Percentiles rank a stretch among this genome's conserved stretches.
These are phyloP conservation scores for Copsychus sechellarum DNA, from an alignment of 2,113 vertebrate species.

Conservation along the genomic window DNA sequence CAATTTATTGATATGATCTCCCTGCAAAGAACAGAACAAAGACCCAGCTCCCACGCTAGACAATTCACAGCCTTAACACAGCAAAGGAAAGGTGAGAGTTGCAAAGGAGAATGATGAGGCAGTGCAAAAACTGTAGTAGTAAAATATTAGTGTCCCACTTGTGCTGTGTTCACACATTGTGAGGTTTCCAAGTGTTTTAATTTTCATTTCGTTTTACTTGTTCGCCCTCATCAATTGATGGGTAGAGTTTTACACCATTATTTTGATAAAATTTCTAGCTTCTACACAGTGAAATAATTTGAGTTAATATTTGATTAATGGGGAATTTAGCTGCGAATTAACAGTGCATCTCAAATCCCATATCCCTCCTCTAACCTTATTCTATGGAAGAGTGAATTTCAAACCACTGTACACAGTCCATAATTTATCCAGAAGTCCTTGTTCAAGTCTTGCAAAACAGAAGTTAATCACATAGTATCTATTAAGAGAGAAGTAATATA, in stretches of 20 bases:
- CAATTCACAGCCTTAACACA: neutral
- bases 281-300: neutral
- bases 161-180: neutral
- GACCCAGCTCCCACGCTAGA: neutral
- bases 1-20: constrained; percentile 50
- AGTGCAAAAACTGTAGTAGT: neutral
- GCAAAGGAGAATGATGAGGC: neutral
- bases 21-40: constrained; percentile 42
- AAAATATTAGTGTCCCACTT: neutral
- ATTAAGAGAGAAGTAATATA: neutral
- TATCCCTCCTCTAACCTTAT: neutral
- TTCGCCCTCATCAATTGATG: neutral
- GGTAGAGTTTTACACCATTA: neutral
- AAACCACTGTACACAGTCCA: neutral
- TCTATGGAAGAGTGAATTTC: neutral
- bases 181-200: neutral
- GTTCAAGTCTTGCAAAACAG: neutral
- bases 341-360: neutral
- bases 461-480: neutral
- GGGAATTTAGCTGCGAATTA: neutral
- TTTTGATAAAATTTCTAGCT: neutral
- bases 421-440: neutral
- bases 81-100: neutral
- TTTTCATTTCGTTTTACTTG: neutral
- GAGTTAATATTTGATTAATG: neutral